phyloP scores from a whole-genome alignment of 2,113 vertebrate genomes.

The Pao palembangensis region DNA sequence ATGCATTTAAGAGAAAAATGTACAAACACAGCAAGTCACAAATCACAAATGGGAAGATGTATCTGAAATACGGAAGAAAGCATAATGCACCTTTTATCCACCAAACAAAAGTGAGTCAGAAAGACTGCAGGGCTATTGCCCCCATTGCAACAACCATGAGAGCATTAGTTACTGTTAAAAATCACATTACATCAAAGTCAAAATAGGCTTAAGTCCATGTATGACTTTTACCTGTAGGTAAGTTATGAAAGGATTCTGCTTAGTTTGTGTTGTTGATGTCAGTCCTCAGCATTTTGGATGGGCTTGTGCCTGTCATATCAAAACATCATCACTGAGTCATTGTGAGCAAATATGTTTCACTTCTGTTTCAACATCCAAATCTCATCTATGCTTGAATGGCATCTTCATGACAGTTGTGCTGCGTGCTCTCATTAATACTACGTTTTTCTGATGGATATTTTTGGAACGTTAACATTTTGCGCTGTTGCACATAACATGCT shows the following conservation, averaged over 20 bases:
- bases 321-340: slow-evolving; percentile 15
- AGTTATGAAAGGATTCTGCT: neutral
- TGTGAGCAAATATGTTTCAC: slow-evolving; percentile 7
- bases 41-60: slow-evolving; percentile 24
- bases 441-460: slow-evolving; percentile 61
- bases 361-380: slow-evolving; percentile 7
- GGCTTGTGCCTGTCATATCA: slow-evolving; percentile 20
- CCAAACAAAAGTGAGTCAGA: slow-evolving; percentile 13
- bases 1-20: slow-evolving; percentile 11
- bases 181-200: slow-evolving; percentile 29
- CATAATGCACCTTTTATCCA: slow-evolving; percentile 9
- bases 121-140: slow-evolving; percentile 2
- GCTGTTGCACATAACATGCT: slow-evolving; percentile 70
- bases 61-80: neutral
- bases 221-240: slow-evolving; percentile 10
- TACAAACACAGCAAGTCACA: slow-evolving; percentile 21
- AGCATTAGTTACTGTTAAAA: neutral
- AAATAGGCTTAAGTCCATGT: slow-evolving; percentile 23
- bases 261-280: slow-evolving; percentile 19
- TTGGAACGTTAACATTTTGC: slow-evolving; percentile 68
- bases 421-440: slow-evolving; percentile 38
- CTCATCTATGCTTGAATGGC: neutral
- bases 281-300: slow-evolving; percentile 15
- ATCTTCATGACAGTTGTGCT: slow-evolving; percentile 17
- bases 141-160: slow-evolving; percentile 5